Conservation (phyloP, 2,797 vertebrate genomes). For the Nannoperca obscura region DNA sequence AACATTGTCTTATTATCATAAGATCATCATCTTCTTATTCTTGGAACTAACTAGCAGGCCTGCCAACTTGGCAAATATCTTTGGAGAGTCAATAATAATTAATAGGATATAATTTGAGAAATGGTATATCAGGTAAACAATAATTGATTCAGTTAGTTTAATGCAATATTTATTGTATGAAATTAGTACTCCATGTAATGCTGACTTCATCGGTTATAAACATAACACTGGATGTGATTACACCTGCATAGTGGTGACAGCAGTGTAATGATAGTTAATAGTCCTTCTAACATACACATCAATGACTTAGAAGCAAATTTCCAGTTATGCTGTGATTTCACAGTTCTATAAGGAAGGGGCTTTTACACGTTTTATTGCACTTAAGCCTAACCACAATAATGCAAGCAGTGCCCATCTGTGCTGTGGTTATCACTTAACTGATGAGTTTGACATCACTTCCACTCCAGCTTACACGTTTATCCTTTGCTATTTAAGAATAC, state of each 20-base stretch:
- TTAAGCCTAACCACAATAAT: neutral
- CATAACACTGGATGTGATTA: neutral
- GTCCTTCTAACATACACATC: neutral
- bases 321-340: neutral
- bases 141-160: neutral
- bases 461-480: neutral
- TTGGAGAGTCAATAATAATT: neutral
- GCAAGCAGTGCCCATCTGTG: neutral
- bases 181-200: neutral
- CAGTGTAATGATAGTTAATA: neutral
- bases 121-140: neutral
- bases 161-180: neutral
- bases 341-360: neutral
- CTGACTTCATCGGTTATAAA: neutral
- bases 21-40: conserved; percentile 20
- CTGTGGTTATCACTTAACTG: neutral
- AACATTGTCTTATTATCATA: conserved; percentile 12
- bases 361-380: neutral
- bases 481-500: conserved; percentile 18
- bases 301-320: neutral
- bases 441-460: conserved; percentile 3
- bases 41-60: neutral
- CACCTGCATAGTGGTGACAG: neutral
- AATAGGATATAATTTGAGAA: neutral
- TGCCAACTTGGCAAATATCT: neutral